These are phyloP conservation scores for Karalla daura DNA, from an alignment of 2,797 vertebrate genomes.

Conservation along the genomic window DNA sequence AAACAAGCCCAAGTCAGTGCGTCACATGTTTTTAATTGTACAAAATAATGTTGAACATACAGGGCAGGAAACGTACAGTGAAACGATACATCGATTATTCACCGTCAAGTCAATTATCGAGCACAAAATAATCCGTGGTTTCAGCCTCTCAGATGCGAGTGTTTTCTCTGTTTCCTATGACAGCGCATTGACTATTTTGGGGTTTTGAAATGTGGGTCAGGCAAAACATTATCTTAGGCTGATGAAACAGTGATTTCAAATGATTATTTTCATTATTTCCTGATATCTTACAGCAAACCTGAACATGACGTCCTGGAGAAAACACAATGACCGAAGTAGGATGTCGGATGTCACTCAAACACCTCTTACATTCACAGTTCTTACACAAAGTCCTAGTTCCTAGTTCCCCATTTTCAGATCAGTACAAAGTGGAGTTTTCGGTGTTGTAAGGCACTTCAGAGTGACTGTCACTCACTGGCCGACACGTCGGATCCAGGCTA, in stretches of 20 bases:
- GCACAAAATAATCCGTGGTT: neutral
- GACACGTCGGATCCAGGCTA: constrained; percentile 17
- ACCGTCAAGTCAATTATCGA: neutral
- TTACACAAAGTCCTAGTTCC: neutral
- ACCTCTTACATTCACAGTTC: neutral
- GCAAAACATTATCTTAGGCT: neutral
- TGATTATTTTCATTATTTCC: neutral
- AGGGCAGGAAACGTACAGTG: neutral
- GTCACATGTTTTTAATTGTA: constrained; percentile 3
- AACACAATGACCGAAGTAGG: too few species aligned
- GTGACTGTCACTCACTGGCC: neutral
- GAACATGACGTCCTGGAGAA: neutral
- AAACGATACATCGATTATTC: neutral
- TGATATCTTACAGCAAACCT: neutral
- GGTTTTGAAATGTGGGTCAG: neutral
- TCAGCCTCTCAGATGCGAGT: neutral
- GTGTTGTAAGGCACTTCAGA: neutral
- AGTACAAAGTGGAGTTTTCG: constrained; percentile 5
- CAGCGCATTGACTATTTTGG: neutral
- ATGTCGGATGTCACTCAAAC: too few species aligned
- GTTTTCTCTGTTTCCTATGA: neutral
- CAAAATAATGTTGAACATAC: constrained; percentile 15
- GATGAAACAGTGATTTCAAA: neutral
- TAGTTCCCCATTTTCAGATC: neutral
- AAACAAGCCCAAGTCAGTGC: neutral